A percentile compares a stretch with the other conserved stretches of the same genome.
These are phyloP conservation scores for Drosophila rellima DNA, from an alignment of 2,888 invertebrate genomes.

Conservation along the genomic window DNA sequence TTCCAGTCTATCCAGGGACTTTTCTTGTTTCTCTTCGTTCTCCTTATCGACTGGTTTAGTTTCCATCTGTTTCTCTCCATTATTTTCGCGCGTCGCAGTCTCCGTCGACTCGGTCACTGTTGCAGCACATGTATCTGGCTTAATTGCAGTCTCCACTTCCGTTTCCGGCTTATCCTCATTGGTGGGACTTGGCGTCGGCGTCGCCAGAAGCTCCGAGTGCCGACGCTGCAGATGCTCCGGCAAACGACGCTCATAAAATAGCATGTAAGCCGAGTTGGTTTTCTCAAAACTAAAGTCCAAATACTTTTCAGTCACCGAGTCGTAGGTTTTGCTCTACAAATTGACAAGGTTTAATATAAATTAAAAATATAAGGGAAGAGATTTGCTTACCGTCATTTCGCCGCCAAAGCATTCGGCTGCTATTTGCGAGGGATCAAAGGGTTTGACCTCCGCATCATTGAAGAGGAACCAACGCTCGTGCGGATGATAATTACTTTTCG, in stretches of 20 bases:
- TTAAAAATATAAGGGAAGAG: neutral
- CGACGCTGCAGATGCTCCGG: conserved; percentile 84
- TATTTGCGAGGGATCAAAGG: conserved; percentile 97
- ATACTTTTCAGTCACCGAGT: conserved; percentile 98
- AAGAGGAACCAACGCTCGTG: conserved; percentile 97
- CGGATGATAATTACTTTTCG: conserved; percentile 87
- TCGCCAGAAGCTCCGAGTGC: conserved; percentile 82
- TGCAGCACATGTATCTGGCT: conserved; percentile 25
- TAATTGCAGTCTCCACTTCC: conserved; percentile 31
- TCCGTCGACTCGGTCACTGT: conserved; percentile 7
- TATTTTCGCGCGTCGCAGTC: neutral
- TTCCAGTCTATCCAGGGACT: neutral
- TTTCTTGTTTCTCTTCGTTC: neutral
- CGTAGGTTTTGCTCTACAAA: conserved; percentile 95
- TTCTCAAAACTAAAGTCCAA: conserved; percentile 99
- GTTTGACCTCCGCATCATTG: conserved; percentile 97
- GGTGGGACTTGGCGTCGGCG: conserved; percentile 72
- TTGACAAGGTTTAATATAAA: neutral
- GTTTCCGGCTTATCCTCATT: conserved; percentile 63
- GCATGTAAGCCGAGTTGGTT: conserved; percentile 98
- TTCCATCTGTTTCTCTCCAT: conserved; percentile 7
- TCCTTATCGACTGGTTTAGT: conserved; percentile 9
- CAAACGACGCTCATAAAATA: conserved; percentile 95
- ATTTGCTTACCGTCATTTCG: conserved; percentile 93
- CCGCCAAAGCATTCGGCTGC: conserved; percentile 98